Percentiles rank a stretch among this genome's conserved stretches.
Evolutionary conservation across 1,140 invertebrate genomes (phyloP).

Genomic region (Phymorhynchus buccinoides): DNA sequence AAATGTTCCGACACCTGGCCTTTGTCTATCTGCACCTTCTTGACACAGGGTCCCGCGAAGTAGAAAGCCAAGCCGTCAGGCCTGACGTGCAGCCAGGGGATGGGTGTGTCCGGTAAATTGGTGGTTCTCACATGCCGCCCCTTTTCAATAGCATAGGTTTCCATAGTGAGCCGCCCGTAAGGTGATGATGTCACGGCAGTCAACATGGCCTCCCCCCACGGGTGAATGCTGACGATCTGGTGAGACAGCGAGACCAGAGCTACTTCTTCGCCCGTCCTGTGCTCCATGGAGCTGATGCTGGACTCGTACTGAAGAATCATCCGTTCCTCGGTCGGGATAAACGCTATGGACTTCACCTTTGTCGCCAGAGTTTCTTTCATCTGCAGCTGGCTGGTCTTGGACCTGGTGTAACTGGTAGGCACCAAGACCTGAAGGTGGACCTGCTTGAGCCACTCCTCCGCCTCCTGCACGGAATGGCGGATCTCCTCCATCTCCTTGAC

Average conservation of each 20-base stretch:
- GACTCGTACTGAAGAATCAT: constrained; percentile 28
- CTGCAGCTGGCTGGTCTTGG: constrained; percentile 35
- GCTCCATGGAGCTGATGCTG: not conserved
- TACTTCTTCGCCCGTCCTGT: not conserved
- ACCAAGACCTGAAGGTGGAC: constrained; percentile 46
- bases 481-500: constrained; percentile 17
- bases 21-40: constrained; percentile 32
- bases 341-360: not conserved
- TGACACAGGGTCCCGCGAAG: constrained; percentile 14
- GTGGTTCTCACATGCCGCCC: constrained; percentile 33
- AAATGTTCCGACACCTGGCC: constrained; percentile 19
- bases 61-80: constrained; percentile 32
- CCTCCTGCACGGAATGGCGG: constrained; percentile 36
- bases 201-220: constrained; percentile 29
- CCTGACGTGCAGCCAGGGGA: constrained; percentile 40
- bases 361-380: constrained; percentile 12
- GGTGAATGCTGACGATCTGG: not conserved
- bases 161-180: not conserved
- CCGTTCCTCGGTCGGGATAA: not conserved
- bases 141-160: constrained; percentile 37
- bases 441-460: constrained; percentile 46
- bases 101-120: not conserved
- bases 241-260: not conserved
- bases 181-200: constrained; percentile 23
- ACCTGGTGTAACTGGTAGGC: constrained; percentile 34